Percentiles rank a stretch among this genome's conserved stretches.
Evolutionary conservation across 92 coral and sea anemone genomes (phyloP).

Genomic region (Chrysogorgia sp.): DNA sequence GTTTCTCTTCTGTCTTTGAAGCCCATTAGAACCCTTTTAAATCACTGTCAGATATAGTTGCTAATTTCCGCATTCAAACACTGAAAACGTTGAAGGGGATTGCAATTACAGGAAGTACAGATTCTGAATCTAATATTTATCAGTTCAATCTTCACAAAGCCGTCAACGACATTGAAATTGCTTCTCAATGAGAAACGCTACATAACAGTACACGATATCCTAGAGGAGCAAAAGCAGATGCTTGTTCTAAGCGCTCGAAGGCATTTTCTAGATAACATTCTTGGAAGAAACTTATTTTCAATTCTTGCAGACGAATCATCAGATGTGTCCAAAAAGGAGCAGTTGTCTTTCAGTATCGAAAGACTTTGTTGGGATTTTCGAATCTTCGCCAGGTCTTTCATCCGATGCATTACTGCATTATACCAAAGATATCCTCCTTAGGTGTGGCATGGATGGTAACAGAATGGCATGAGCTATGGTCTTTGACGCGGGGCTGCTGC

Average conservation of each 20-base stretch:
- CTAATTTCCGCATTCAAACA: constrained; percentile 24
- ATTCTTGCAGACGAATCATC: constrained; percentile 44
- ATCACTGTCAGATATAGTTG: too few species aligned
- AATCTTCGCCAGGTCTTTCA: constrained; percentile 4
- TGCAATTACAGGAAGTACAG: constrained; percentile 27
- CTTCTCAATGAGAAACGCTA: constrained; percentile 28
- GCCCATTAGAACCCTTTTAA: too few species aligned
- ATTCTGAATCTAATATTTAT: constrained; percentile 20
- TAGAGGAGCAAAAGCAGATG: constrained; percentile 25
- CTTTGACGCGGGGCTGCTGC: constrained; percentile 21
- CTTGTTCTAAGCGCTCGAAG: constrained; percentile 26
- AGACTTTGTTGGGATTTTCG: constrained; percentile 27
- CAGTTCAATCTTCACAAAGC: constrained; percentile 33
- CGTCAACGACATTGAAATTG: constrained; percentile 10
- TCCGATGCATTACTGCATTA: constrained; percentile 9
- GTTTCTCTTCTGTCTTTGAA: too few species aligned
- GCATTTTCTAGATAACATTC: background rate
- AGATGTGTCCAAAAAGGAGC: constrained; percentile 34
- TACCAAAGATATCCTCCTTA: constrained; percentile 20
- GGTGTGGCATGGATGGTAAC: constrained; percentile 6
- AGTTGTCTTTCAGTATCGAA: constrained; percentile 25
- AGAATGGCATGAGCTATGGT: constrained; percentile 22
- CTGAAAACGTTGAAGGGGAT: constrained; percentile 31
- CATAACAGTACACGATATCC: constrained; percentile 22
- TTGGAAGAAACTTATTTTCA: background rate